phyloP scores from a whole-genome alignment of 2,797 vertebrate species.

The Fistularia tabacaria region DNA sequence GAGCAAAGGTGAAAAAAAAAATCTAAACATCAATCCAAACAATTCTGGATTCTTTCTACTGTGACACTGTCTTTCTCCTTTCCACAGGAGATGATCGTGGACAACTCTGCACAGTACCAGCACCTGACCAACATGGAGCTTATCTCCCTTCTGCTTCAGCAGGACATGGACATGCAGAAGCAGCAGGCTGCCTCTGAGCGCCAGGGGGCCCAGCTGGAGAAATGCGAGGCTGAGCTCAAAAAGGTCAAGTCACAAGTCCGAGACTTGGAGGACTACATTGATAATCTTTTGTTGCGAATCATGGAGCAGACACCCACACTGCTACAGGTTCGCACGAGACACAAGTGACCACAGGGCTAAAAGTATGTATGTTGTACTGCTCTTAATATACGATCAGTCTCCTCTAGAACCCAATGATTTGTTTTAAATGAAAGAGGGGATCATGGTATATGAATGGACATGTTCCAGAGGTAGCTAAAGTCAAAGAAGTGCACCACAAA shows the following conservation, averaged over 20 bases:
- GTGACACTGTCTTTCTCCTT: background rate
- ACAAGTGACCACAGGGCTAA: slow-evolving; percentile 64
- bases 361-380: background rate
- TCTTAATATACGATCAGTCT: background rate
- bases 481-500: slow-evolving; percentile 41
- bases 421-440: background rate
- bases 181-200: slow-evolving; percentile 65
- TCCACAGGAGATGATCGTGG: slow-evolving; percentile 55
- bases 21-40: too few relatives aligned
- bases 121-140: slow-evolving; percentile 94
- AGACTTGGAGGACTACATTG: slow-evolving; percentile 96
- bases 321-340: slow-evolving; percentile 84
- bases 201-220: slow-evolving; percentile 72
- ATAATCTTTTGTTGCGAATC: slow-evolving; percentile 92
- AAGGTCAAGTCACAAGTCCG: slow-evolving; percentile 85
- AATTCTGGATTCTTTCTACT: too few relatives aligned
- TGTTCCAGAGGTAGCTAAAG: slow-evolving; percentile 15
- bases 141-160: slow-evolving; percentile 89
- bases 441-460: slow-evolving; percentile 9
- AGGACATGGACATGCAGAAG: slow-evolving; percentile 85
- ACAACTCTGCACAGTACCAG: slow-evolving; percentile 83
- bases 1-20: too few relatives aligned
- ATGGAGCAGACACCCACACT: slow-evolving; percentile 95
- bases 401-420: background rate
- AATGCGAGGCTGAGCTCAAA: slow-evolving; percentile 85